A percentile compares a stretch with the other conserved stretches of the same genome.
Conservation (phyloP, 2,113 vertebrate species). For the Formicarius rufipectus region DNA sequence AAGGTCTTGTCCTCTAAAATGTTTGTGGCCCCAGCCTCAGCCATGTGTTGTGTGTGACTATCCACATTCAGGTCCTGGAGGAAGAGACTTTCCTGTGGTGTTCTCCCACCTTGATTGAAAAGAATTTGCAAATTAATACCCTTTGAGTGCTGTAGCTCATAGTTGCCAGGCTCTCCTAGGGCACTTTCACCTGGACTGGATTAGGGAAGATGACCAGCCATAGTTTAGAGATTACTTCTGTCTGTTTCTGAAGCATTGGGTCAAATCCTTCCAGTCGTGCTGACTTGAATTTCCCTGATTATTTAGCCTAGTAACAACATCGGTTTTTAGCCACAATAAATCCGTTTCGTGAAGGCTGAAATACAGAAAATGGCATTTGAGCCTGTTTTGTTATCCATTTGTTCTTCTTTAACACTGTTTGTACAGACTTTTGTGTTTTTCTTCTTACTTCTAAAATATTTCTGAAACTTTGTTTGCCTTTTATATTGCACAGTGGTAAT, state of each 20-base stretch:
- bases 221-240: not conserved
- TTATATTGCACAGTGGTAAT: slow-evolving; percentile 50
- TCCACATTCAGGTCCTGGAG: not conserved
- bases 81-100: not conserved
- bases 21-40: not conserved
- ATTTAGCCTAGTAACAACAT: not conserved
- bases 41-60: fast-evolving
- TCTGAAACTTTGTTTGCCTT: slow-evolving; percentile 60
- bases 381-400: not conserved
- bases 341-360: not conserved
- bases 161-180: not conserved
- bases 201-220: not conserved
- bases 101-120: not conserved
- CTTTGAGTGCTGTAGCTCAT: not conserved
- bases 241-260: not conserved
- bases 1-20: not conserved
- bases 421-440: slow-evolving; percentile 20
- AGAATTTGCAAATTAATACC: not conserved
- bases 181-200: not conserved
- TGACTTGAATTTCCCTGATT: not conserved
- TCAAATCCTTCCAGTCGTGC: not conserved
- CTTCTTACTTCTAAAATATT: slow-evolving; percentile 48
- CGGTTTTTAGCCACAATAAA: not conserved
- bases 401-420: slow-evolving; percentile 8
- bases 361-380: not conserved